Conservation (phyloP, 2,888 invertebrate genomes). For the Drosophila parthenogenetica region DNA sequence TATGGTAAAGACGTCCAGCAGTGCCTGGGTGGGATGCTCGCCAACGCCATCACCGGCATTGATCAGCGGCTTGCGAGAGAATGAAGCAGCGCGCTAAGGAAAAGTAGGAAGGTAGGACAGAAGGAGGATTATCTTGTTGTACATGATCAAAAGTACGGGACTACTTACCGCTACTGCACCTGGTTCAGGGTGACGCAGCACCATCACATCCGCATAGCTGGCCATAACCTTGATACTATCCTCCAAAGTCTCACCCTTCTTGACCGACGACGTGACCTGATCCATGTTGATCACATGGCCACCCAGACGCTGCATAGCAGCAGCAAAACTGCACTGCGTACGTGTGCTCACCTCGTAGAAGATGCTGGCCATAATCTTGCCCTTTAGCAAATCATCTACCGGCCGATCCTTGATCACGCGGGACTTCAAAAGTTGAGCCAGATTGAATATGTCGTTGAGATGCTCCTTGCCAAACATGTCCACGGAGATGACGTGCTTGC, state of each 20-base stretch:
- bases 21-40: conserved; percentile 98
- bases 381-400: conserved; percentile 94
- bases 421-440: conserved; percentile 94
- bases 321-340: conserved; percentile 97
- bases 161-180: conserved; percentile 93
- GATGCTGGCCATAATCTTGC: conserved; percentile 97
- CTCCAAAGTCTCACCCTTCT: conserved; percentile 98
- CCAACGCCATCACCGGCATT: conserved; percentile 99
- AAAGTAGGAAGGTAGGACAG: not conserved
- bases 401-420: conserved; percentile 93
- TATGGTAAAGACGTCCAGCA: conserved; percentile 98
- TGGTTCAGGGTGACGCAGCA: conserved; percentile 96
- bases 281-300: conserved; percentile 97
- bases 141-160: not conserved
- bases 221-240: conserved; percentile 94
- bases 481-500: conserved; percentile 94
- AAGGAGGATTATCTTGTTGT: not conserved
- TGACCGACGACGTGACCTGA: conserved; percentile 95
- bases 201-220: conserved; percentile 97
- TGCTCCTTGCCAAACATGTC: conserved; percentile 95
- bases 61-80: conserved; percentile 95
- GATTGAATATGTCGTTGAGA: conserved; percentile 96
- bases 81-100: conserved; percentile 91
- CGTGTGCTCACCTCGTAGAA: conserved; percentile 99
- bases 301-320: conserved; percentile 98